A percentile compares a stretch with the other conserved stretches of the same genome.
These are phyloP conservation scores for Montipora efflorescens DNA, from an alignment of 64 coral and sea anemone species.

Conservation along the genomic window DNA sequence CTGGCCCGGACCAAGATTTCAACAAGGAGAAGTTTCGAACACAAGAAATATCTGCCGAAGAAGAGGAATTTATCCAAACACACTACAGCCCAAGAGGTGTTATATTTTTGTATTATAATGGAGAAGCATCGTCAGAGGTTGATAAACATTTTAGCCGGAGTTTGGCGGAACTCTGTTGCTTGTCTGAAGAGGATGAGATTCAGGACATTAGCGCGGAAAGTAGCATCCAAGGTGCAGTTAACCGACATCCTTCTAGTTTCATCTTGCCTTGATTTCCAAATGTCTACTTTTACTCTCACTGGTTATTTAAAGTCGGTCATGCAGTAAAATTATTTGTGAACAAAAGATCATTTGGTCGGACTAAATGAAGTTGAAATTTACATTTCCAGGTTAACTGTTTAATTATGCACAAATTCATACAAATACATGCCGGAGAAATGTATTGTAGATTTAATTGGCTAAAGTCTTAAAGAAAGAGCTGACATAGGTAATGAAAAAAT, in stretches of 20 bases:
- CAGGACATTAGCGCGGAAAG: background rate
- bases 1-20: background rate
- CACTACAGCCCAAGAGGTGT: constrained; percentile 48
- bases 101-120: constrained; percentile 13
- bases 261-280: background rate
- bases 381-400: background rate
- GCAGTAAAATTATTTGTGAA: background rate
- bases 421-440: too few species aligned
- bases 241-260: background rate
- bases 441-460: too few species aligned
- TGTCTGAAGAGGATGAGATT: background rate
- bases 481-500: too few species aligned
- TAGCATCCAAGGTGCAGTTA: background rate
- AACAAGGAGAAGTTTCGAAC: background rate
- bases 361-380: background rate
- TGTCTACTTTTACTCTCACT: background rate
- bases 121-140: constrained; percentile 1
- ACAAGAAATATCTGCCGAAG: background rate
- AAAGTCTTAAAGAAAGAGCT: too few species aligned
- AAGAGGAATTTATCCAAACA: constrained; percentile 33
- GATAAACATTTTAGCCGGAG: constrained; percentile 33
- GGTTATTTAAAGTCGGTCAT: background rate
- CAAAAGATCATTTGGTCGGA: background rate
- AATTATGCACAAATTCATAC: too few species aligned
- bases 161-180: constrained; percentile 15